Base-by-base conservation (phyloP, 2,797 vertebrate species). In the Eidolon dupreanum region DNA sequence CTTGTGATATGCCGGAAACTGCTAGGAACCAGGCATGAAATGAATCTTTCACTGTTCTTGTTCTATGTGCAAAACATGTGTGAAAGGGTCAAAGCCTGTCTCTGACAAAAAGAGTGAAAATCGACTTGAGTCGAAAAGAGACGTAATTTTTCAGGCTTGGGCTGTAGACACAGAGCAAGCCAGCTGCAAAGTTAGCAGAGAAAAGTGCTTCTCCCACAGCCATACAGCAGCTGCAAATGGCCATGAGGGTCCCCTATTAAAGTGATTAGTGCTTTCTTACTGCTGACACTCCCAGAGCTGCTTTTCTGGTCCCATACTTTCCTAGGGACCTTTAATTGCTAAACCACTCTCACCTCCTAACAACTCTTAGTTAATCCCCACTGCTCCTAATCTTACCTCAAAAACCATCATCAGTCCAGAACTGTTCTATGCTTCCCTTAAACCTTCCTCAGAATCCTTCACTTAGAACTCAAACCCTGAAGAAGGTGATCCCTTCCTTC, bases 161-260 rank as follows among this genome's bases (percentile, higher is more conserved):
- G 36, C 28, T 43, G 10, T 19, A 73, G 70, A 46, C 12, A 24
- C 41, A 5, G 4, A 13, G 24, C 66, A 49, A 36, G 51, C 17
- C 20, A 31, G 33, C 53, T 20, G 17, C 22, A 20, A 6, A 19
- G 75, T 33, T 43, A 43, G 1, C 28, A 10, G 38, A 26, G 16
- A 33, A 26, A 19, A 7, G 7, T 24, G 36, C 49, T 36, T 51
- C 61, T 55, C 28, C 28, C 13, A 22, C 1, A 5, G 65, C 17
- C 16, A 0, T 0, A 11, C 2, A 6, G 53, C 11, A 11, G 0
- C 43, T 28, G 19, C 5, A 38, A 63, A 41, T 38, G 51, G 24
- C 77, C 22, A 28, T 1, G 2, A 36, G 36, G 6, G 20, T 11
- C 13, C 20, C 87, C 4, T 55, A 4, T 20, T 70, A 28, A 19